Conservation (phyloP, 2,113 vertebrate genomes). For the Lethenteron camtschaticum region DNA sequence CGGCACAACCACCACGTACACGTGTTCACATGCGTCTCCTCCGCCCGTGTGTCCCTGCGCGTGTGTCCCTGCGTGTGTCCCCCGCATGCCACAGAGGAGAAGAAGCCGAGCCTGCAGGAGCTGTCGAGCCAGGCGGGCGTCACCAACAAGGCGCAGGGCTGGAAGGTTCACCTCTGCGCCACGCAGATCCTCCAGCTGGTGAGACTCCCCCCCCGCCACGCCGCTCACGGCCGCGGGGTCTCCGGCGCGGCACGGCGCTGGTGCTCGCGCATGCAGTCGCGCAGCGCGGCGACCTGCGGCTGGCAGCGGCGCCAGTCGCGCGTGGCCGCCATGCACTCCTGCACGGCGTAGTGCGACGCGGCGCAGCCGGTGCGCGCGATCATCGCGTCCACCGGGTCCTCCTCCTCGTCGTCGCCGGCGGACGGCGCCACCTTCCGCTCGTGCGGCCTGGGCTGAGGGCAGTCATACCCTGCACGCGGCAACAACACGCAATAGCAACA, state of each 20-base stretch:
- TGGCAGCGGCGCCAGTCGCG: slow-evolving; percentile 73
- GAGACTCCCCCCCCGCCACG: slow-evolving; percentile 15
- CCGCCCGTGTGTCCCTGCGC: too few species aligned
- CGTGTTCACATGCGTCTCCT: too few species aligned
- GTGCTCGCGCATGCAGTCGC: slow-evolving; percentile 45
- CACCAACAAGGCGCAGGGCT: slow-evolving; percentile 78
- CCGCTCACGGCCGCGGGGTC: too few species aligned
- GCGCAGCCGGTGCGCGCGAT: slow-evolving; percentile 49
- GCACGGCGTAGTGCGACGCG: slow-evolving; percentile 41
- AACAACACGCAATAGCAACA: too few species aligned
- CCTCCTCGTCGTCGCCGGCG: slow-evolving; percentile 22
- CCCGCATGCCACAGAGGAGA: slow-evolving; percentile 46
- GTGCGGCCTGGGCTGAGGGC: slow-evolving; percentile 25
- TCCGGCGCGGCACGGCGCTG: slow-evolving; percentile 17
- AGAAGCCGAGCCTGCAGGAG: slow-evolving; percentile 78
- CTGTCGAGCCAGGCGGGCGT: slow-evolving; percentile 92
- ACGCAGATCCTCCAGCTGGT: slow-evolving; percentile 87
- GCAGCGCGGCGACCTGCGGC: slow-evolving; percentile 38
- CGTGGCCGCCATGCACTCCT: slow-evolving; percentile 65
- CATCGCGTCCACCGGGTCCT: slow-evolving; percentile 51
- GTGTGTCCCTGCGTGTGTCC: background rate
- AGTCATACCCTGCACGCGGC: slow-evolving; percentile 22
- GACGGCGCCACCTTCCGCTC: slow-evolving; percentile 9
- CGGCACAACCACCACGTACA: too few species aligned
- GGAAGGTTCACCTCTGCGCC: slow-evolving; percentile 91